A percentile compares a stretch with the other conserved stretches of the same genome.
Evolutionary conservation across 2,888 invertebrate species (phyloP).

Genomic region (Eupithecia tripunctaria): DNA sequence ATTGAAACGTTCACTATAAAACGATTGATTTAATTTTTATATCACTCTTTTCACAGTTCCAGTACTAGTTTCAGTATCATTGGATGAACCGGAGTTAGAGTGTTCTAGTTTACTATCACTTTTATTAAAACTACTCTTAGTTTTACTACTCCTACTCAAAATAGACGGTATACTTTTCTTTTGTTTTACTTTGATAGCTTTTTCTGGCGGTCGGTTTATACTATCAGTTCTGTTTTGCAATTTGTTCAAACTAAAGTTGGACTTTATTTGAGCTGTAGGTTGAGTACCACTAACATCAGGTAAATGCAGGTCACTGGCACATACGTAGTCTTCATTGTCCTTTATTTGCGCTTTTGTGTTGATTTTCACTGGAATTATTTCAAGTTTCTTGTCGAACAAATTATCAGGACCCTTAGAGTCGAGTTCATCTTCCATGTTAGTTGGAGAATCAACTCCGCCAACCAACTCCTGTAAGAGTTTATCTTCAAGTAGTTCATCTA

Average conservation of each 20-base stretch:
- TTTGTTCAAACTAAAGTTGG: conserved; percentile 75
- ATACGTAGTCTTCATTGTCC: conserved; percentile 71
- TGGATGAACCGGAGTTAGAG: conserved; percentile 85
- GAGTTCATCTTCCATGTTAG: conserved; percentile 64
- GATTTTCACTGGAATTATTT: conserved; percentile 77
- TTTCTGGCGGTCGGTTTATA: conserved; percentile 75
- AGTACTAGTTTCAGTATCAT: conserved; percentile 81
- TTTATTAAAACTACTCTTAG: conserved; percentile 58
- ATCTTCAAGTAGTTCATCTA: conserved; percentile 72
- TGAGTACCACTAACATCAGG: conserved; percentile 68
- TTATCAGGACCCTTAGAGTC: conserved; percentile 79
- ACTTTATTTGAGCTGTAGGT: conserved; percentile 77
- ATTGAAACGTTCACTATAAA: not conserved
- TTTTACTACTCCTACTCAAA: conserved; percentile 63
- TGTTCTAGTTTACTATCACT: conserved; percentile 71
- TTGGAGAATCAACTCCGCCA: conserved; percentile 76
- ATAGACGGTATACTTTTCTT: conserved; percentile 65
- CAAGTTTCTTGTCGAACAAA: conserved; percentile 71
- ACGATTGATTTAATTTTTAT: conserved; percentile 44
- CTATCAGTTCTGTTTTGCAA: conserved; percentile 75
- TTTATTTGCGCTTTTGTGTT: conserved; percentile 62
- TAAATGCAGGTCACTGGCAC: conserved; percentile 70
- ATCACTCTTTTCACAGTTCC: conserved; percentile 77
- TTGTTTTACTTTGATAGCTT: conserved; percentile 72
- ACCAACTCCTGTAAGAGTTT: conserved; percentile 76